Evolutionary conservation across 1,140 invertebrate genomes (phyloP).

Genomic region (Drosophila yakuba): DNA sequence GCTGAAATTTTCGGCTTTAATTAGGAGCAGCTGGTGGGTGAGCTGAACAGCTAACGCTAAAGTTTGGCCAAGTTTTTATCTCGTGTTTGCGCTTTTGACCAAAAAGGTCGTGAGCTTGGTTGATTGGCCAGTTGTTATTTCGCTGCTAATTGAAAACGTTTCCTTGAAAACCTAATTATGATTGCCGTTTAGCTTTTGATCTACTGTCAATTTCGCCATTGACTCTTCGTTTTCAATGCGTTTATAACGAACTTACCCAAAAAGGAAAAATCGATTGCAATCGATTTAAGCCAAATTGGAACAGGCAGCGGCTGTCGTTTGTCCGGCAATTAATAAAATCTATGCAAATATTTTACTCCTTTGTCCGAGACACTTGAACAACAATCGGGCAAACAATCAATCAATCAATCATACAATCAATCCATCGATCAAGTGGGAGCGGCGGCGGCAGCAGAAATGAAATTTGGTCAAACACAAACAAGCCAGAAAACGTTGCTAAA

Average conservation of each 20-base stretch:
- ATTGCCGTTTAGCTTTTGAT: conserved; percentile 50
- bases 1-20: conserved; percentile 58
- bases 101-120: conserved; percentile 25
- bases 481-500: conserved; percentile 38
- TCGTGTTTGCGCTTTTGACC: conserved; percentile 35
- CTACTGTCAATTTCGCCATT: conserved; percentile 29
- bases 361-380: conserved; percentile 33
- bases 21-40: conserved; percentile 52
- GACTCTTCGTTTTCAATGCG: neutral
- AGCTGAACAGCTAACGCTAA: conserved; percentile 23
- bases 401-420: conserved; percentile 42
- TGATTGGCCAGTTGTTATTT: conserved; percentile 37
- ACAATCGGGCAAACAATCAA: conserved; percentile 36
- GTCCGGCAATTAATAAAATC: conserved; percentile 57
- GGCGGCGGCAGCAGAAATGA: conserved; percentile 15
- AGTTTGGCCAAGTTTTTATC: conserved; percentile 70
- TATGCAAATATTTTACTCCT: conserved; percentile 49
- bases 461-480: conserved; percentile 54
- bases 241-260: conserved; percentile 11
- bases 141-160: conserved; percentile 72
- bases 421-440: conserved; percentile 21
- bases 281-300: conserved; percentile 21
- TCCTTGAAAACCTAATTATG: conserved; percentile 68
- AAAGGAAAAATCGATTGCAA: conserved; percentile 31
- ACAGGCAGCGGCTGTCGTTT: conserved; percentile 28